A percentile compares a stretch with the other conserved stretches of the same genome.
These are phyloP conservation scores for Rhagologus leucostigma DNA, from an alignment of 2,113 vertebrate genomes.

Conservation along the genomic window DNA sequence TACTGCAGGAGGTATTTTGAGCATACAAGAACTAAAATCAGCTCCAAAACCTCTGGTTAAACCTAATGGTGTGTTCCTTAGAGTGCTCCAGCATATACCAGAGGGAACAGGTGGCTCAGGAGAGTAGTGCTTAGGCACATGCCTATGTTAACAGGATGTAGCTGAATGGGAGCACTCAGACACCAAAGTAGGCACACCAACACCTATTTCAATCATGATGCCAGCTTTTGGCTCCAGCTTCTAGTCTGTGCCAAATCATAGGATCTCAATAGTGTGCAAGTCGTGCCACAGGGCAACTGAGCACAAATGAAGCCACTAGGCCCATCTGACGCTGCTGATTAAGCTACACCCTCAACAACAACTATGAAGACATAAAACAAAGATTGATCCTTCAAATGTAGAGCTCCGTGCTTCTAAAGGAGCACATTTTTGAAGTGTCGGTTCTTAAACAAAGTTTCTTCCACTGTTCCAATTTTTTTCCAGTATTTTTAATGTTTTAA, in stretches of 20 bases:
- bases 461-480: background rate
- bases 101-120: background rate
- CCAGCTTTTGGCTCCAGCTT: background rate
- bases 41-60: background rate
- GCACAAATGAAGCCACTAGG: background rate
- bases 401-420: background rate
- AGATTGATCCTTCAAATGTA: background rate
- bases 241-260: background rate
- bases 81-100: background rate
- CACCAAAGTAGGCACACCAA: background rate
- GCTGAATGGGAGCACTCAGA: background rate
- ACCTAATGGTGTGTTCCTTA: fast-evolving
- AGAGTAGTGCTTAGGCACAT: background rate
- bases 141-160: fast-evolving
- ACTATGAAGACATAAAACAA: background rate
- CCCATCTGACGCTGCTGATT: background rate
- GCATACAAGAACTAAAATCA: background rate
- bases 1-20: background rate
- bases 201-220: background rate
- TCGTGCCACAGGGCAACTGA: background rate
- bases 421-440: background rate
- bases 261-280: background rate
- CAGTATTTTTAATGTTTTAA: background rate
- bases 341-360: background rate
- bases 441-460: background rate